Percentiles rank a stretch among this genome's conserved stretches.
These are phyloP conservation scores for Atethmia centrago DNA, from an alignment of 2,888 invertebrate species.

Conservation along the genomic window DNA sequence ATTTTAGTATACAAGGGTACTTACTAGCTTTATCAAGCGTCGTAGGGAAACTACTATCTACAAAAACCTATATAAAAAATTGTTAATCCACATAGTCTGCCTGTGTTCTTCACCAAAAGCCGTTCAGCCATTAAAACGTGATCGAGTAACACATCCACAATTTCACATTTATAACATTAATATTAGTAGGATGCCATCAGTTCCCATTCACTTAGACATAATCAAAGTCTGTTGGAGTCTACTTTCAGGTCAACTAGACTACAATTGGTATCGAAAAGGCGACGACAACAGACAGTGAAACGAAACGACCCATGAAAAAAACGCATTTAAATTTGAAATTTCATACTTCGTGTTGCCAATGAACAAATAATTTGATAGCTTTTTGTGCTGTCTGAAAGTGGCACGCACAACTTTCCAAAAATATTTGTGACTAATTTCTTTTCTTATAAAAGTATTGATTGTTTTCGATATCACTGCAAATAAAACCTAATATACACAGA, in stretches of 20 bases:
- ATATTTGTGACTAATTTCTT: conserved; percentile 12
- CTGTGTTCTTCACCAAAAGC: neutral
- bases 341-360: conserved; percentile 20
- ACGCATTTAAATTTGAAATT: conserved; percentile 29
- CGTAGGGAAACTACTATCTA: neutral
- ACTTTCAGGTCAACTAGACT: neutral
- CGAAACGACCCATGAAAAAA: conserved; percentile 25
- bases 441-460: conserved; percentile 5
- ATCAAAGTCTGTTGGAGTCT: neutral
- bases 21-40: neutral
- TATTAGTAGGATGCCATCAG: neutral
- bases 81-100: neutral
- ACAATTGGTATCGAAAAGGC: neutral
- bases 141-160: neutral
- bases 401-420: conserved; percentile 46
- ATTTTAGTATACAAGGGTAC: too few relatives aligned
- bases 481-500: neutral
- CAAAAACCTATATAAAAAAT: neutral
- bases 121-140: conserved; percentile 12
- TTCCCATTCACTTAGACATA: neutral
- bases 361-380: conserved; percentile 34
- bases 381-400: conserved; percentile 33
- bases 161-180: conserved; percentile 23
- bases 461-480: neutral
- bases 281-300: conserved; percentile 4